A percentile compares a stretch with the other conserved stretches of the same genome.
phyloP scores from a whole-genome alignment of 2,113 vertebrate genomes.

The Corythornis madagascariensis region DNA sequence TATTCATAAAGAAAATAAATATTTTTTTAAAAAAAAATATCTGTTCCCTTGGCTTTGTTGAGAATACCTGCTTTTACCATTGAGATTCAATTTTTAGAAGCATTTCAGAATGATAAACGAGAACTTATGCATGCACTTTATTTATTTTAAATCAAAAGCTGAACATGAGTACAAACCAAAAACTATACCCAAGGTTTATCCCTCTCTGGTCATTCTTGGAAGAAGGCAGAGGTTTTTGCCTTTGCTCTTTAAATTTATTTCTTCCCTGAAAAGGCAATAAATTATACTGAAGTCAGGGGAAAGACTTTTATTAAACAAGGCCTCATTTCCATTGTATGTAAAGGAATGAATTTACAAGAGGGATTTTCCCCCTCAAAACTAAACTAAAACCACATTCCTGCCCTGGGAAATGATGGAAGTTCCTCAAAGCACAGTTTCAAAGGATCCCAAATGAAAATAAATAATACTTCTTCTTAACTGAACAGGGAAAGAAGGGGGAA shows the following conservation, averaged over 20 bases:
- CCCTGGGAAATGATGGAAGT: constrained; percentile 4
- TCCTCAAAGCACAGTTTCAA: constrained; percentile 30
- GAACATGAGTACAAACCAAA: not conserved
- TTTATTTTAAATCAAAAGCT: not conserved
- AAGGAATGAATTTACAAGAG: not conserved
- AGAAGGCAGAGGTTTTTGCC: not conserved
- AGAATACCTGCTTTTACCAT: not conserved
- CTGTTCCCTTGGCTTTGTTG: not conserved
- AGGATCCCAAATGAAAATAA: constrained; percentile 8
- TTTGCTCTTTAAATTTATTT: not conserved
- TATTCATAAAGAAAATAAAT: not conserved
- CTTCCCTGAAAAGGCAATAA: constrained; percentile 2
- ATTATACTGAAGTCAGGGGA: not conserved
- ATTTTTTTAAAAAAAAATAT: not conserved
- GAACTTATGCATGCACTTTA: not conserved
- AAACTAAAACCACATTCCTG: constrained; percentile 12
- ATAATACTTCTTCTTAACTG: not conserved
- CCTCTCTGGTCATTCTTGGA: not conserved
- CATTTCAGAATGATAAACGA: not conserved
- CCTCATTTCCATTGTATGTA: not conserved
- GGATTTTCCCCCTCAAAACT: not conserved
- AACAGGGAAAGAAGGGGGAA: not conserved
- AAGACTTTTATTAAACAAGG: constrained; percentile 18
- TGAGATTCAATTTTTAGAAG: not conserved
- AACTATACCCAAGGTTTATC: not conserved